phyloP scores from a whole-genome alignment of 2,797 vertebrate genomes.

The Sebastes umbrosus region DNA sequence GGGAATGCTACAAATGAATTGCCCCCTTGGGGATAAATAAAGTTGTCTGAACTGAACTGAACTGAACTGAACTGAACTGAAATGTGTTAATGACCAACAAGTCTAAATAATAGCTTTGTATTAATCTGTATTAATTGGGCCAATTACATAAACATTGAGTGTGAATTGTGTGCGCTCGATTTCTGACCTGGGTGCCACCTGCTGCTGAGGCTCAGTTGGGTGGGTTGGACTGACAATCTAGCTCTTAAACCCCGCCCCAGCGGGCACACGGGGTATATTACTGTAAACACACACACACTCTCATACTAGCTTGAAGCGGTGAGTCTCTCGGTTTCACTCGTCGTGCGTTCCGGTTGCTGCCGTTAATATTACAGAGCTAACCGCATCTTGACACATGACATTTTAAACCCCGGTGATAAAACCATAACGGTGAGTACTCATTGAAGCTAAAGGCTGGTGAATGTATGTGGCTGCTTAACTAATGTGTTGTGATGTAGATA shows the following conservation, averaged over 20 bases:
- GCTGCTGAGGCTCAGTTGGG: neutral
- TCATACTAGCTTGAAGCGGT: neutral
- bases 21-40: too few relatives aligned
- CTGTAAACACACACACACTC: neutral
- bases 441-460: neutral
- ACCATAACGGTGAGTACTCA: conserved; percentile 50
- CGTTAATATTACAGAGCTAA: neutral
- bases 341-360: neutral
- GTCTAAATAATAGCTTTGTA: neutral
- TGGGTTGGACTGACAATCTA: accelerated
- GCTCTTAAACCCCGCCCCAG: conserved; percentile 41
- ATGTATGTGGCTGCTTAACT: conserved; percentile 4
- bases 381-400: conserved; percentile 40
- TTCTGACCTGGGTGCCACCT: neutral
- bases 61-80: too few relatives aligned
- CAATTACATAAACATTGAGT: neutral
- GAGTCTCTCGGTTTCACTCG: neutral
- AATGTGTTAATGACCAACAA: neutral
- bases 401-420: conserved; percentile 26
- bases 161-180: conserved; percentile 31
- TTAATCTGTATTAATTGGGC: neutral
- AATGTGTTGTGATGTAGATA: conserved; percentile 4
- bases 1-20: too few relatives aligned
- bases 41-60: too few relatives aligned
- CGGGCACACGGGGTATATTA: neutral